These are phyloP conservation scores for Hemistola chrysoprasaria DNA, from an alignment of 2,888 invertebrate species.

Conservation along the genomic window DNA sequence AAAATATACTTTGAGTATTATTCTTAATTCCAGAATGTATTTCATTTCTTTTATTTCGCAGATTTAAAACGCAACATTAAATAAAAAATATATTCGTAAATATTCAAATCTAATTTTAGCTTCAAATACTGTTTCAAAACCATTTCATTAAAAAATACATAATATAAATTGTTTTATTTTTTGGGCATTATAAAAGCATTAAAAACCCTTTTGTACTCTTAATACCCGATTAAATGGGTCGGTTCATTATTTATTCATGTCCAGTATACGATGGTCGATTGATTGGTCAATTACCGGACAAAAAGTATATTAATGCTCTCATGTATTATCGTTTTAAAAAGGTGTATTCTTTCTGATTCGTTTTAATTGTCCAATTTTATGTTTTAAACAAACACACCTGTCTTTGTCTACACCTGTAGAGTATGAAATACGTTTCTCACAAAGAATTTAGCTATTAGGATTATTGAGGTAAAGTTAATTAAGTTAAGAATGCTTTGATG, in stretches of 20 bases:
- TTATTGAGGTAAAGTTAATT: too few species aligned
- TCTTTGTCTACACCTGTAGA: slow-evolving; percentile 48
- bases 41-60: too few species aligned
- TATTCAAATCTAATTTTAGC: too few species aligned
- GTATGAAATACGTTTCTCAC: neutral
- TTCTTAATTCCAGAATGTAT: neutral
- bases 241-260: slow-evolving; percentile 23
- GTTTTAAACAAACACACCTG: slow-evolving; percentile 65
- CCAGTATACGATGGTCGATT: slow-evolving; percentile 35
- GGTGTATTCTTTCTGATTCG: slow-evolving; percentile 31
- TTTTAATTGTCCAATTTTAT: slow-evolving; percentile 57
- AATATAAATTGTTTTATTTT: too few species aligned
- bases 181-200: slow-evolving; percentile 6
- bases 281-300: slow-evolving; percentile 39
- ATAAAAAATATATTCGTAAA: too few species aligned
- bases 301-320: slow-evolving; percentile 35
- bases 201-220: slow-evolving; percentile 1
- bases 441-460: too few species aligned
- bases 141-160: too few species aligned
- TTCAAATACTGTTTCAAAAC: too few species aligned
- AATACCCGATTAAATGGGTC: slow-evolving; percentile 9
- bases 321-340: slow-evolving; percentile 26
- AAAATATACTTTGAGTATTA: neutral
- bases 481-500: too few species aligned
- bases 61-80: too few species aligned